These are phyloP conservation scores for Villa cingulata DNA, from an alignment of 2,888 invertebrate genomes.

Conservation along the genomic window DNA sequence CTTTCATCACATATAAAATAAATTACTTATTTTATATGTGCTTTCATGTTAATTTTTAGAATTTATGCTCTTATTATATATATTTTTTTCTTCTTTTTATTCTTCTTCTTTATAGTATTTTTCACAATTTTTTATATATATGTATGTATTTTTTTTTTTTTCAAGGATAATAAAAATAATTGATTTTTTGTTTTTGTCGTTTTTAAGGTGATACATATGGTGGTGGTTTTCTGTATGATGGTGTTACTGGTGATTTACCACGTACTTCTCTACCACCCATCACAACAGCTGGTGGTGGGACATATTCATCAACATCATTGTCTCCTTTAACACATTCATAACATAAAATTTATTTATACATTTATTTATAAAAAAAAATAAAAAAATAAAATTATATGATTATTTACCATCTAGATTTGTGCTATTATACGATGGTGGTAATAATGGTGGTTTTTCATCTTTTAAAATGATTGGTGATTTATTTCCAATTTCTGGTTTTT, in stretches of 20 bases:
- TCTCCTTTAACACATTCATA: conserved; percentile 28
- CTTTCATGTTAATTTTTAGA: too few relatives aligned
- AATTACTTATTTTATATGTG: too few relatives aligned
- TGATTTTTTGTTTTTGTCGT: background rate
- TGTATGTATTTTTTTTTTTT: background rate
- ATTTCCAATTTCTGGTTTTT: conserved; percentile 76
- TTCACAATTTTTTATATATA: background rate
- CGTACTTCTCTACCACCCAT: conserved; percentile 49
- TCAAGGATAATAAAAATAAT: background rate
- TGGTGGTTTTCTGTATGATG: conserved; percentile 88
- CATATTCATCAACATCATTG: conserved; percentile 61
- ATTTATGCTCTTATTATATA: too few relatives aligned
- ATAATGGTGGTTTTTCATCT: conserved; percentile 86
- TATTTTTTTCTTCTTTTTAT: too few relatives aligned
- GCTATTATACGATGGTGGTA: conserved; percentile 51
- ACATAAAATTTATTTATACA: too few relatives aligned
- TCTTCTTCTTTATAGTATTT: background rate
- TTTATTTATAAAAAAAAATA: background rate
- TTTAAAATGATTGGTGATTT: conserved; percentile 88
- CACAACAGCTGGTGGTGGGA: conserved; percentile 73
- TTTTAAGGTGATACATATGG: conserved; percentile 94
- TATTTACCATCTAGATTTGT: conserved; percentile 32
- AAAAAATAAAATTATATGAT: background rate
- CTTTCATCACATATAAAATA: too few relatives aligned
- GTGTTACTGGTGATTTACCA: conserved; percentile 66